A percentile compares a stretch with the other conserved stretches of the same genome.
These are phyloP conservation scores for Peromyscus eremicus DNA, from an alignment of 2,797 vertebrate species.

Conservation along the genomic window DNA sequence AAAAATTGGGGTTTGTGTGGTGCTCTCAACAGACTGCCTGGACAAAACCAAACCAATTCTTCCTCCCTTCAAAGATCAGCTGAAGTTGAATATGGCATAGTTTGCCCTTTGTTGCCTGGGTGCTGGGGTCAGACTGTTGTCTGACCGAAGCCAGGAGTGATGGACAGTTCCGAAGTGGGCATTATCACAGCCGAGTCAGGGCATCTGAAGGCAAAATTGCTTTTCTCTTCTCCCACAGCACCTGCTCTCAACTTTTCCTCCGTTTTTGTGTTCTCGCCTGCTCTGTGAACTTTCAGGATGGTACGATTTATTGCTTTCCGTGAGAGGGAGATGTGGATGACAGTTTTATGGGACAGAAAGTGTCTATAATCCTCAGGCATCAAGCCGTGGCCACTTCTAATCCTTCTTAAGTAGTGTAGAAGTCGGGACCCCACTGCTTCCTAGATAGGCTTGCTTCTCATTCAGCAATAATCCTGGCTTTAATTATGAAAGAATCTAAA, in stretches of 20 bases:
- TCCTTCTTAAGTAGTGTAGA: neutral
- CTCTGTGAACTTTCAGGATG: constrained; percentile 45
- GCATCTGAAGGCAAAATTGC: constrained; percentile 78
- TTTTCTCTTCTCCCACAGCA: constrained; percentile 74
- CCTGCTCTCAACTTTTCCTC: constrained; percentile 14
- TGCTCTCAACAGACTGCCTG: constrained; percentile 73
- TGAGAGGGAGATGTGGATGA: constrained; percentile 58
- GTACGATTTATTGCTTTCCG: constrained; percentile 63
- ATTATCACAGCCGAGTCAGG: constrained; percentile 86
- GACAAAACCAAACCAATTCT: constrained; percentile 62
- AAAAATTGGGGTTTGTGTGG: constrained; percentile 59
- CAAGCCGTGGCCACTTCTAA: neutral
- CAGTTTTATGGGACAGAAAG: neutral
- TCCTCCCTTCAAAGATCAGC: constrained; percentile 79
- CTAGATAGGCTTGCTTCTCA: neutral
- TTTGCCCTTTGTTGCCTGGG: constrained; percentile 83
- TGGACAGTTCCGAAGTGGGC: constrained; percentile 83
- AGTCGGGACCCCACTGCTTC: neutral
- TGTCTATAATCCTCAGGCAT: neutral
- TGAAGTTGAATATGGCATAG: constrained; percentile 85
- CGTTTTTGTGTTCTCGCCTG: constrained; percentile 78
- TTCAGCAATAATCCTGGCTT: neutral
- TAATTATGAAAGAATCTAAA: constrained; percentile 50
- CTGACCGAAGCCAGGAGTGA: constrained; percentile 83
- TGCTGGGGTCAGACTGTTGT: constrained; percentile 82